Conservation (phyloP, 2,888 invertebrate species). For the Bombylius discolor region DNA sequence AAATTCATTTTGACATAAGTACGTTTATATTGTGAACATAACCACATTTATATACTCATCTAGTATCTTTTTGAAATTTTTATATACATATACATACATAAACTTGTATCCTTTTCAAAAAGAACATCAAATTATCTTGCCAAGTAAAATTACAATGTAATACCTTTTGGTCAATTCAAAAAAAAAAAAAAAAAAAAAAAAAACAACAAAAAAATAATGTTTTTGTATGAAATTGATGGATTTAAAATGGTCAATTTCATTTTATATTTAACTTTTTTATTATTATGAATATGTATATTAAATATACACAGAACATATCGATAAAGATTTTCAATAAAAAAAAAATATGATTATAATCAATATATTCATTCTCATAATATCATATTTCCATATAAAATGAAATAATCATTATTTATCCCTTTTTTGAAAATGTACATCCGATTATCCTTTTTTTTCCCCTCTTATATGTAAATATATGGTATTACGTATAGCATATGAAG, state of each 20-base stretch:
- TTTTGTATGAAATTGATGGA: no score
- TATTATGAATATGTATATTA: no score
- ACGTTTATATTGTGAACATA: background rate
- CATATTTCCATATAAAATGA: background rate
- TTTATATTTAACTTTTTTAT: no score
- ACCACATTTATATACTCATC: background rate
- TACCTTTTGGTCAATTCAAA: background rate
- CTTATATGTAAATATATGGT: no score
- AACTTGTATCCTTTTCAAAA: background rate
- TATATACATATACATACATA: background rate
- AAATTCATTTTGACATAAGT: background rate
- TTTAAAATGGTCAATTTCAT: no score
- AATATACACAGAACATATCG: no score
- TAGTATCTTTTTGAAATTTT: no score
- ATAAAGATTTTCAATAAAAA: background rate
- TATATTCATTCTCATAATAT: background rate
- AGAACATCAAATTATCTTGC: background rate
- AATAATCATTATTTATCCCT: background rate
- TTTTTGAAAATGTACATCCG: background rate
- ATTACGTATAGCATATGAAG: no score
- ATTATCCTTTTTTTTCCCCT: no score
- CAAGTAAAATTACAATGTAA: background rate
- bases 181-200: background rate
- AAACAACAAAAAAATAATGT: no score
- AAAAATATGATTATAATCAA: background rate